Evolutionary conservation across 2,888 invertebrate species (phyloP), one percentile per base, ranked within the genome.

Genomic region (Epinotia nisella): DNA sequence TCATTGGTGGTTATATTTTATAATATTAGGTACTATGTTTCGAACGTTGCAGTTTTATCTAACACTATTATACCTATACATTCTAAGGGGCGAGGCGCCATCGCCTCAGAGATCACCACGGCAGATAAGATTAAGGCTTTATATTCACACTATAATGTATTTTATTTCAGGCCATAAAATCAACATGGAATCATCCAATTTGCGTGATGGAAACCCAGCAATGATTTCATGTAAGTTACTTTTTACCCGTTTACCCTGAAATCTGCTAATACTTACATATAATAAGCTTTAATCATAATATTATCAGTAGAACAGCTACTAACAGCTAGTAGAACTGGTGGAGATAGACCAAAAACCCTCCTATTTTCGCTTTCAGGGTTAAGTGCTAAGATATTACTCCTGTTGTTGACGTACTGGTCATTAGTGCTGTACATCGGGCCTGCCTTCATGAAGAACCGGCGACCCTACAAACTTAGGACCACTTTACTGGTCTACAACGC

Each of bases 381-480:
- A 11, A 2, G 13, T 41, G 41, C 10, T 1, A 11, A 13, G 13
- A 41, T 41, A 41, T 11, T 97, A n/a, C 83, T 97, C 45, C 93
- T 95, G 64, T 95, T 97, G 84, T 94, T 97, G 21, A 89, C 87
- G 0, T 97, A 97, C 83, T 89, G 97, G 15, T 87, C 94, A 49
- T 95, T 96, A 78, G 95, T 97, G 1, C 88, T 94, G 60, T 94
- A 94, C 76, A 80, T 95, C 53, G 97, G 97, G 0, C 97, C 97
- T 0, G 88, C 89, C 49, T 88, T 95, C 77, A 96, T 97, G 96
- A 92, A 92, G 70, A 90, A 95, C 67, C 90, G 95, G 19, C 85
- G 90, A 70, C 95, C 96, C 0, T 94, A 94, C 75, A 91, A 95
- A 53, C 81, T 97, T 21, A 91, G 95, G 59, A 90, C 88, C 53